Percentiles rank a stretch among this genome's conserved stretches.
These are phyloP conservation scores for Parauchenoglanis ngamensis DNA, from an alignment of 2,797 vertebrate genomes.

Conservation along the genomic window DNA sequence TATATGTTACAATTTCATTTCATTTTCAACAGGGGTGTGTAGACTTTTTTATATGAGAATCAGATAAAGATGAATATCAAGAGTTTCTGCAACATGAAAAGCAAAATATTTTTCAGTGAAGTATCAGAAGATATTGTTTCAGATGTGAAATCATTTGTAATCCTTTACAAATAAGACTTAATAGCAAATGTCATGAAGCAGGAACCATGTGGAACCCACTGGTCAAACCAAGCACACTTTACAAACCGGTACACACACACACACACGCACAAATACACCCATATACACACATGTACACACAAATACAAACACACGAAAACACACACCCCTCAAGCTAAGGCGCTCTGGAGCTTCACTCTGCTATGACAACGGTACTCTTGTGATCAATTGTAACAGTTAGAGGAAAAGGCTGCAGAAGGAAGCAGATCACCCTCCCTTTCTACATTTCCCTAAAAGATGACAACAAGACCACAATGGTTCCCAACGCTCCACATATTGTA, in stretches of 20 bases:
- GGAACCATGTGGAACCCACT: background rate
- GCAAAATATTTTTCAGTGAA: background rate
- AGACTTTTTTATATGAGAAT: slow-evolving; percentile 61
- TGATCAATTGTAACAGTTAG: background rate
- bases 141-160: background rate
- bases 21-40: too few species aligned
- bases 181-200: background rate
- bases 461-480: background rate
- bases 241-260: background rate
- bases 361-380: background rate
- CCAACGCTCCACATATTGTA: background rate
- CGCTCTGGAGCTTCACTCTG: background rate
- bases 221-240: background rate
- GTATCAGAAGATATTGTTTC: background rate
- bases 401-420: background rate
- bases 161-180: background rate
- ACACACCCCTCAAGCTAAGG: background rate
- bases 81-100: background rate
- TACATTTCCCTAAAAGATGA: slow-evolving; percentile 4
- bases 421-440: background rate
- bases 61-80: background rate
- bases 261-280: background rate
- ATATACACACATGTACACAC: too few species aligned
- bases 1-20: too few species aligned
- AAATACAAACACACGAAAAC: background rate